Base-by-base conservation (phyloP, 2,797 vertebrate genomes). In the Rhinichthys osculus region DNA sequence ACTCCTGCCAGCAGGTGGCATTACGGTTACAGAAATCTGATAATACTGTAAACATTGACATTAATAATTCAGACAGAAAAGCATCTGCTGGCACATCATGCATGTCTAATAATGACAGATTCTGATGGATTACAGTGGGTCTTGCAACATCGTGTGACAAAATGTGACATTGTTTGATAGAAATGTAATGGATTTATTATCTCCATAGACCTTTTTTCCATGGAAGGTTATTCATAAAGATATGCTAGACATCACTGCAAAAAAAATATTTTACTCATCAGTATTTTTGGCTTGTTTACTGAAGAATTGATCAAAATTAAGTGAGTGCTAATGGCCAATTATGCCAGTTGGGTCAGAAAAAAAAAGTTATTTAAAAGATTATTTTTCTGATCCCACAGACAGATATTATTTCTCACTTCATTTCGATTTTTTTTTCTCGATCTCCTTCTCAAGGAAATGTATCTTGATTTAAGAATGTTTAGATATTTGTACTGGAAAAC, bases 1-100 rank as follows among this genome's bases (percentile, higher is more conserved):
- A 7, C 8, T 50, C 54, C 90, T 78, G 92, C 94, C 95, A 95
- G 94, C 89, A 96, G 95, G 90, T 92, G 95, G 94, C 95, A 94
- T 81, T 89, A 74, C 88, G 90, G 85, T 89, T 91, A 91, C 88
- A 93, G 84, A 83, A 89, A 88, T 92, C 27, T 40, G 38, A 7
- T 66, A 23, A 78, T 52, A 42, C 42, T 44, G 86, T 30, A 5
- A 78, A 42, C 70, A 23, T 6, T 73, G 27, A 59, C 30, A 83
- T 16, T 7, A 23, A 9, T 86, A 72, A 7, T 74, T 69, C 17
- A 62, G n/a, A 23, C 2, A 42, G 38, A n/a, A 52, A 27, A 23
- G 16, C 7, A 40, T 82, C 67, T 59, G 3, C 66, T 42, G 21
- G 5, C 78, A 80, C 16, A 17, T 8, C 16, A 7, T 33, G 62